A percentile compares a stretch with the other conserved stretches of the same genome.
These are phyloP conservation scores for Hydrotaea cyrtoneurina DNA, from an alignment of 2,888 invertebrate genomes.

Conservation along the genomic window DNA sequence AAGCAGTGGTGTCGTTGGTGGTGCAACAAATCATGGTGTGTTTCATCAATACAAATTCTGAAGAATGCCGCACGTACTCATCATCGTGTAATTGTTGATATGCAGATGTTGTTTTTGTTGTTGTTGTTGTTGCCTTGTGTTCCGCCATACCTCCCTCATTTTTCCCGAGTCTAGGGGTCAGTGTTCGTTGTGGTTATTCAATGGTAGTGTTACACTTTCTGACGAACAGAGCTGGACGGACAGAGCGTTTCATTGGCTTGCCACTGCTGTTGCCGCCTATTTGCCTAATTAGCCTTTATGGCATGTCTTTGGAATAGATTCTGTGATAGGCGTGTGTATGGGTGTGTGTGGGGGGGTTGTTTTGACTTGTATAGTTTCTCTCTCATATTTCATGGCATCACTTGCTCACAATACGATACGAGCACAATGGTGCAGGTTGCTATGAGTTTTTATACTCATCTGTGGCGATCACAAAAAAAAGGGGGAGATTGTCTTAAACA, in stretches of 20 bases:
- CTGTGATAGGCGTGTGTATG: not conserved
- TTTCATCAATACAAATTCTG: conserved; percentile 40
- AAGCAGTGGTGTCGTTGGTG: not conserved
- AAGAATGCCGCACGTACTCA: not conserved
- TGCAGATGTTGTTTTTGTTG: conserved; percentile 70
- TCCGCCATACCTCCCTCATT: conserved; percentile 51
- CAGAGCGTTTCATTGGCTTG: not conserved
- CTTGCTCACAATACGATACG: not conserved
- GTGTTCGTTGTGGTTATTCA: conserved; percentile 24
- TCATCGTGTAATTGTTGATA: conserved; percentile 71
- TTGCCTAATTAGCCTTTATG: conserved; percentile 61
- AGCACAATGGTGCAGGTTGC: too few species aligned
- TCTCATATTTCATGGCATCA: conserved; percentile 13
- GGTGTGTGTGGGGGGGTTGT: not conserved
- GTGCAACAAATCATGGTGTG: conserved; percentile 24
- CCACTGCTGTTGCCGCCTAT: conserved; percentile 26
- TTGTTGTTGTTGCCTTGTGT: conserved; percentile 1
- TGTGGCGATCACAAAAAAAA: too few species aligned
- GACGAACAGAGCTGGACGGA: not conserved
- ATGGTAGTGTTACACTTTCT: not conserved
- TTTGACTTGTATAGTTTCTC: not conserved
- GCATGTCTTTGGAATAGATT: conserved; percentile 24
- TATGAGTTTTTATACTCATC: too few species aligned
- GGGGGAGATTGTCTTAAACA: too few species aligned
- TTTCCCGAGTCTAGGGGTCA: conserved; percentile 46